Conservation (phyloP, 2,888 invertebrate species). For the Drosophila cognata region DNA sequence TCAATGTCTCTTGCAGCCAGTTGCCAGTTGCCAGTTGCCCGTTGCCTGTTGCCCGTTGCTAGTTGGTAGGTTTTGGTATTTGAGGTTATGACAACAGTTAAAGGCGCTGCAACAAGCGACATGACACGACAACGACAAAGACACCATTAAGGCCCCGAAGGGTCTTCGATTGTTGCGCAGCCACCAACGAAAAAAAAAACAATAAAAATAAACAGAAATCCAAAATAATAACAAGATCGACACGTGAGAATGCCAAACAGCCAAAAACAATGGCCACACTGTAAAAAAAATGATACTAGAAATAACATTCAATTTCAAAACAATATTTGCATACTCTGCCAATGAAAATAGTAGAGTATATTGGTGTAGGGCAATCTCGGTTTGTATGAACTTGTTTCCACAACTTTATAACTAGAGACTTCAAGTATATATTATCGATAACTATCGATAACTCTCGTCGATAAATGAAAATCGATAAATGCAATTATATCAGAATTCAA, state of each 20-base stretch:
- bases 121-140: slow-evolving; percentile 47
- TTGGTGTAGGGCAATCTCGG: background rate
- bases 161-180: slow-evolving; percentile 26
- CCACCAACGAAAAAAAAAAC: background rate
- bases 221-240: background rate
- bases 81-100: slow-evolving; percentile 73
- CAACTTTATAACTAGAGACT: background rate
- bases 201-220: too few relatives aligned
- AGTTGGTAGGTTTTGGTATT: slow-evolving; percentile 17
- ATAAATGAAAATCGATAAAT: background rate
- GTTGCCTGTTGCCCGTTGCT: slow-evolving; percentile 47
- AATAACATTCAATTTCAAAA: background rate
- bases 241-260: slow-evolving; percentile 29
- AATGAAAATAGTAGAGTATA: background rate
- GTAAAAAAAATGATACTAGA: background rate
- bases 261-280: background rate
- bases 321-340: background rate
- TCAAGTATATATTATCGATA: too few relatives aligned
- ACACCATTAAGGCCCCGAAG: slow-evolving; percentile 23
- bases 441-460: background rate
- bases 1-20: slow-evolving; percentile 14
- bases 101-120: slow-evolving; percentile 21
- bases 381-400: too few relatives aligned
- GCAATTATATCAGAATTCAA: too few relatives aligned
- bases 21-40: slow-evolving; percentile 46